phyloP scores from a whole-genome alignment of 2,113 vertebrate species.

The Amphilophus citrinellus region DNA sequence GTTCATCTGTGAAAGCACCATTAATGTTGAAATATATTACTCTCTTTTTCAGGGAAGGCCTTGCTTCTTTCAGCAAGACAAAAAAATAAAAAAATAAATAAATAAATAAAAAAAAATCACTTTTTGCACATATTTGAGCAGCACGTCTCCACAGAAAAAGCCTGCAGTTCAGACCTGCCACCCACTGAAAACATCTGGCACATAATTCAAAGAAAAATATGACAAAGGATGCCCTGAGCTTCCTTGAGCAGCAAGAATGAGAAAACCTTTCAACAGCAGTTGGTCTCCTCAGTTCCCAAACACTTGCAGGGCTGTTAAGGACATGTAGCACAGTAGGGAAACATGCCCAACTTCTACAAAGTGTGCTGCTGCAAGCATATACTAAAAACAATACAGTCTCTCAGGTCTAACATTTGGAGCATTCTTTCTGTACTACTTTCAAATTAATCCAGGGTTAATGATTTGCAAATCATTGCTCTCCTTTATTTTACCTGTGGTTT shows the following conservation, averaged over 20 bases:
- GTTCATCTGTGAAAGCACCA: not conserved
- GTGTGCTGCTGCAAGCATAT: not conserved
- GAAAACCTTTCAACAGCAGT: not conserved
- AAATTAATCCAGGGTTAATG: no score
- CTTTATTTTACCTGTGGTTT: not conserved
- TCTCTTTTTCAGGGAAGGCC: not conserved
- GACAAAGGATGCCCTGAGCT: not conserved
- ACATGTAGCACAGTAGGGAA: not conserved
- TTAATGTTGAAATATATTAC: not conserved
- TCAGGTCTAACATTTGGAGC: not conserved
- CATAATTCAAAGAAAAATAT: not conserved
- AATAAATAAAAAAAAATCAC: no score
- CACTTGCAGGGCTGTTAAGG: not conserved
- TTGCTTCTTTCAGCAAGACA: not conserved
- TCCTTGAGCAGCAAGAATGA: not conserved
- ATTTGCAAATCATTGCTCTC: not conserved
- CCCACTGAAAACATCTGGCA: slow-evolving; percentile 7
- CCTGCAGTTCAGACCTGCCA: not conserved
- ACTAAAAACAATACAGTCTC: not conserved
- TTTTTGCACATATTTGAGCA: no score
- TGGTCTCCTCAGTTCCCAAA: not conserved
- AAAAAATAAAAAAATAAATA: no score
- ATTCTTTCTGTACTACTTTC: not conserved
- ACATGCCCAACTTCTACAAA: not conserved
- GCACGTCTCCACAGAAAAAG: not conserved